Percentiles rank a stretch among this genome's conserved stretches.
Conservation (phyloP, 2,888 invertebrate genomes). For the Tridacna gigas region DNA sequence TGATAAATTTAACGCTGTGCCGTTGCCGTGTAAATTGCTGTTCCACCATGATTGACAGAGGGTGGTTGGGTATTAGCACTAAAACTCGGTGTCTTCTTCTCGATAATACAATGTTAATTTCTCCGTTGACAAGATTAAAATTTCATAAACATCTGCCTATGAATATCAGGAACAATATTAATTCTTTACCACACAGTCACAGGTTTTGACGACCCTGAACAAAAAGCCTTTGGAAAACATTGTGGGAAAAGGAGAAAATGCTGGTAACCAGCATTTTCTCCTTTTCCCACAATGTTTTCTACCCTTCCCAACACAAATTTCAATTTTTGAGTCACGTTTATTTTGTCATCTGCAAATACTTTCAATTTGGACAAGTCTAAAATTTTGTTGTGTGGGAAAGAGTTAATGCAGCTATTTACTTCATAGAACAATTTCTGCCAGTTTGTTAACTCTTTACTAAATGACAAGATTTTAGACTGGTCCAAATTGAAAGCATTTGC, state of each 20-base stretch:
- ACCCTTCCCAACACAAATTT: not conserved
- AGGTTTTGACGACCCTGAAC: not conserved
- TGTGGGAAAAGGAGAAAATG: not conserved
- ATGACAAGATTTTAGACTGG: too few species aligned
- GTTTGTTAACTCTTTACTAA: too few species aligned
- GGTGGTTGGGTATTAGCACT: constrained; percentile 24
- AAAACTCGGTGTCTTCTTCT: constrained; percentile 21
- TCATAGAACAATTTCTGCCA: too few species aligned
- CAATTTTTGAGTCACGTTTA: too few species aligned
- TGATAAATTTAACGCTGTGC: constrained; percentile 20
- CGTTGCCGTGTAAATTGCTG: constrained; percentile 25
- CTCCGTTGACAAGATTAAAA: constrained; percentile 28
- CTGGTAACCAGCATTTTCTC: not conserved
- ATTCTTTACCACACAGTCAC: not conserved
- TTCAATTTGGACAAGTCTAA: too few species aligned
- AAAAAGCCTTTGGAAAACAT: not conserved
- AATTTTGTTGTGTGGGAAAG: too few species aligned
- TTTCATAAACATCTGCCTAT: constrained; percentile 26
- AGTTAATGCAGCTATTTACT: too few species aligned
- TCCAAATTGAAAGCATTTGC: too few species aligned
- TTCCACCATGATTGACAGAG: constrained; percentile 28
- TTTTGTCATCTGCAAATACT: too few species aligned
- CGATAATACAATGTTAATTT: constrained; percentile 28
- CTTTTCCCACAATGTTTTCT: not conserved
- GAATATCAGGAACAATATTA: constrained; percentile 14